Percentiles rank a stretch among this genome's conserved stretches.
These are phyloP conservation scores for Neoarius graeffei DNA, from an alignment of 2,113 vertebrate genomes.

Conservation along the genomic window DNA sequence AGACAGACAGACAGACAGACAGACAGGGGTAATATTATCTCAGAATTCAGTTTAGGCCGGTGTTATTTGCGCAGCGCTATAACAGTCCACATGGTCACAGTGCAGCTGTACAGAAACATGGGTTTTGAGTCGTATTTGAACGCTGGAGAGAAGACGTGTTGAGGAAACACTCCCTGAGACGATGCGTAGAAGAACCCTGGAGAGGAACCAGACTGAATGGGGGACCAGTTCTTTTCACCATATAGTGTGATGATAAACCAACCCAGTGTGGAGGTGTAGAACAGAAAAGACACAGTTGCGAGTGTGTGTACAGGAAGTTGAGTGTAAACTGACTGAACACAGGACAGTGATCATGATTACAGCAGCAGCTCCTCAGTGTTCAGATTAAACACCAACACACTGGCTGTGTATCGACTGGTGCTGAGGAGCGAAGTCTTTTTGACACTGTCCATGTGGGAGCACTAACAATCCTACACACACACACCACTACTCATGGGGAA, in stretches of 20 bases:
- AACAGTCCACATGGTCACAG: not conserved
- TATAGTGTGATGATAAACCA: not conserved
- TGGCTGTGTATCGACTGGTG: too few relatives aligned
- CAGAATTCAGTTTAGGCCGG: not conserved
- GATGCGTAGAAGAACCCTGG: not conserved
- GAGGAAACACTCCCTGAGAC: not conserved
- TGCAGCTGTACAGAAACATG: not conserved
- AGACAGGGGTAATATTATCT: not conserved
- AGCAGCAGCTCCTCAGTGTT: not conserved
- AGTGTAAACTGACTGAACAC: not conserved
- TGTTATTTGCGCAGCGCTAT: not conserved
- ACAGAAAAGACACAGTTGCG: not conserved
- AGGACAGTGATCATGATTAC: not conserved
- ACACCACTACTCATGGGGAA: not conserved
- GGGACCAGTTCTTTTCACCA: not conserved
- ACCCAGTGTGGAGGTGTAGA: not conserved
- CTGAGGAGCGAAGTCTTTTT: too few relatives aligned
- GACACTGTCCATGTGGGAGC: too few relatives aligned
- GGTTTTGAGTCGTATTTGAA: not conserved
- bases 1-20: not conserved
- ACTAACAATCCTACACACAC: not conserved
- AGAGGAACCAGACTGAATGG: not conserved
- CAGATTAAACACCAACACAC: not conserved
- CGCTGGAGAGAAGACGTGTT: not conserved
- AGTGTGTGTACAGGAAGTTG: not conserved